phyloP scores from a whole-genome alignment of 2,888 invertebrate genomes.

The Diplazon laetatorius region DNA sequence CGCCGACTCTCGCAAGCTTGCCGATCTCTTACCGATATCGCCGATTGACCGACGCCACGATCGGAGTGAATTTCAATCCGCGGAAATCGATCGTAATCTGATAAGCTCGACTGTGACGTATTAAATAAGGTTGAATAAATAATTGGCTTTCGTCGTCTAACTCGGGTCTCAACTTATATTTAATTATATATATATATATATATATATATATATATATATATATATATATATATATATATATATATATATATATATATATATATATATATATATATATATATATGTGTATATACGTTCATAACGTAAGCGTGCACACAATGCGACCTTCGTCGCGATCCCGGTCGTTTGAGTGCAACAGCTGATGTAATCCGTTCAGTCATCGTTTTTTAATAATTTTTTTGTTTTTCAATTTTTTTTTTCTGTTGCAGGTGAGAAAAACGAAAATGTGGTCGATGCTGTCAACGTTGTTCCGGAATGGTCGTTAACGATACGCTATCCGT shows the following conservation, averaged over 20 bases:
- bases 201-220: not conserved
- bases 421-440: conserved; percentile 56
- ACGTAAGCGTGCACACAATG: conserved; percentile 26
- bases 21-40: conserved; percentile 18
- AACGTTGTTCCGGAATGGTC: conserved; percentile 32
- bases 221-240: no score
- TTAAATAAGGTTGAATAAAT: conserved; percentile 54
- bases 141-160: conserved; percentile 52
- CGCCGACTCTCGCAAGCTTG: no score
- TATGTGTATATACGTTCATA: no score
- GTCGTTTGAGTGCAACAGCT: conserved; percentile 24
- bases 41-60: conserved; percentile 38
- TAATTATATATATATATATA: conserved; percentile 12
- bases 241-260: conserved; percentile 10
- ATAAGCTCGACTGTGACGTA: conserved; percentile 41
- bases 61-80: conserved; percentile 62
- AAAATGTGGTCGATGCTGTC: conserved; percentile 47
- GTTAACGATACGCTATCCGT: conserved; percentile 47
- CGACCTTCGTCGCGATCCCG: conserved; percentile 48
- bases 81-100: conserved; percentile 64
- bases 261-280: conserved; percentile 11
- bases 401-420: no score
- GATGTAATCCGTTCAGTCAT: conserved; percentile 48
- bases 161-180: conserved; percentile 22
- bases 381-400: no score